Conservation (phyloP, 2,113 vertebrate species). For the Lontra canadensis region DNA sequence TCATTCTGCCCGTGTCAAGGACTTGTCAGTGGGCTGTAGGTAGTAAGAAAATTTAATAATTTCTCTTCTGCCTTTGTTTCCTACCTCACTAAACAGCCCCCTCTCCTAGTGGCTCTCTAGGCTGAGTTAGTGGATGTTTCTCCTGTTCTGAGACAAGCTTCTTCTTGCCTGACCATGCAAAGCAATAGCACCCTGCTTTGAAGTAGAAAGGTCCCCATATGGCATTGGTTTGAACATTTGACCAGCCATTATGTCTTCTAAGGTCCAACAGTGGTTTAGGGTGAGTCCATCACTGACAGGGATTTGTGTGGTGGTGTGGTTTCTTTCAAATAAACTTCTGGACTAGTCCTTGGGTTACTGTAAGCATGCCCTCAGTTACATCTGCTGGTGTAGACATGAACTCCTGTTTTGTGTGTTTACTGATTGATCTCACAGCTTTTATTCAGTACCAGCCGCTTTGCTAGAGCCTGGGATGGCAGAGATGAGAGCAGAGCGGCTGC, state of each 20-base stretch:
- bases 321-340: neutral
- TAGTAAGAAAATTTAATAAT: no score
- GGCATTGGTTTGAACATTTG: neutral
- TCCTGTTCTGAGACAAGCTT: neutral
- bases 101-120: neutral
- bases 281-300: neutral
- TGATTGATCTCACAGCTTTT: neutral
- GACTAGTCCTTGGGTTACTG: neutral
- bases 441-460: neutral
- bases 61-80: no score
- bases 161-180: neutral
- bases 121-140: neutral
- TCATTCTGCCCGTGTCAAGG: no score
- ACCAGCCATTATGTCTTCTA: neutral
- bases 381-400: neutral
- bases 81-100: no score
- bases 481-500: neutral
- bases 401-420: neutral
- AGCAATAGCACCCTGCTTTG: neutral
- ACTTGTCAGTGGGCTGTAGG: no score
- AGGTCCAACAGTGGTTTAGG: neutral
- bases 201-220: neutral
- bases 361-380: neutral
- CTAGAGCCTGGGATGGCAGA: neutral
- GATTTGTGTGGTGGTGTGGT: neutral